A percentile compares a stretch with the other conserved stretches of the same genome.
Conservation (phyloP, 2,797 vertebrate species). For the Siniperca obscura region DNA sequence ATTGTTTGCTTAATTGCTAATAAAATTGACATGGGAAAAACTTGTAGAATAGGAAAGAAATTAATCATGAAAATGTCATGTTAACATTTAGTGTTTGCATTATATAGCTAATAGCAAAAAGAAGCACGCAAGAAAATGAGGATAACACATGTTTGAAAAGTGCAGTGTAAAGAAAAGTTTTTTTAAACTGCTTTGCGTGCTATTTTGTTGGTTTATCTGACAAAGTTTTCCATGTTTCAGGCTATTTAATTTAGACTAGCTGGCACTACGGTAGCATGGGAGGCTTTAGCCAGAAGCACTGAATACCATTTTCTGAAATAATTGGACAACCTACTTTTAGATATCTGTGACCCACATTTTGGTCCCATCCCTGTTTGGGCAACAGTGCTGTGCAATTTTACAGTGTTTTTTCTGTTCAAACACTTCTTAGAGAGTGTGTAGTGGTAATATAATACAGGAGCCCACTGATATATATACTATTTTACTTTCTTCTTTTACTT, state of each 20-base stretch:
- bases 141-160: conserved; percentile 42
- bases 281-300: conserved; percentile 63
- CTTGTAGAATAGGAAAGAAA: conserved; percentile 1
- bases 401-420: conserved; percentile 31
- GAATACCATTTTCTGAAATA: conserved; percentile 69
- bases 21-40: conserved; percentile 3
- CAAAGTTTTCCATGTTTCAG: conserved; percentile 45
- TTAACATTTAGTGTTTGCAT: not conserved
- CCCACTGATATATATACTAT: not conserved
- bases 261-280: conserved; percentile 37
- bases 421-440: not conserved
- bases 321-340: conserved; percentile 68
- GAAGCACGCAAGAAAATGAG: not conserved
- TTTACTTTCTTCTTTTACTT: not conserved
- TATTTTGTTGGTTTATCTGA: conserved; percentile 48
- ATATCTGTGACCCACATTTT: conserved; percentile 64
- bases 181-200: conserved; percentile 39
- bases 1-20: conserved; percentile 15
- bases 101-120: not conserved
- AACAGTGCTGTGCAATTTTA: conserved; percentile 22
- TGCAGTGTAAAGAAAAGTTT: conserved; percentile 34
- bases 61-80: not conserved
- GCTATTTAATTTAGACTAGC: conserved; percentile 62
- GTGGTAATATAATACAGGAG: not conserved
- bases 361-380: conserved; percentile 27